Percentiles rank a stretch among this genome's conserved stretches.
Conservation (phyloP, 92 coral and sea anemone genomes). For the Ricordea florida region DNA sequence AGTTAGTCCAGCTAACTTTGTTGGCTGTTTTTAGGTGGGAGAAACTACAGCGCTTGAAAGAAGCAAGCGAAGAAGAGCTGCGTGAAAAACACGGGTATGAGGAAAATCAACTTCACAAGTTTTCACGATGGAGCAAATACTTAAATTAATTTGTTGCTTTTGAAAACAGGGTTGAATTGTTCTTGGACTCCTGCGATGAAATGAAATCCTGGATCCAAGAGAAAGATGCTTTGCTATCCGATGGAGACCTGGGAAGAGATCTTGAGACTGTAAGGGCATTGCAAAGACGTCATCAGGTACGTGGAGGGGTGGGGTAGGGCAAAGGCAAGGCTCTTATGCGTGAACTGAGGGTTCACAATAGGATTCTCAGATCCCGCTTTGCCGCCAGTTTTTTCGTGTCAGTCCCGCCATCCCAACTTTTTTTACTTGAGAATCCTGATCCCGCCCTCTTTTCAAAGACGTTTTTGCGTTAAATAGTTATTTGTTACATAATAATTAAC, state of each 20-base stretch:
- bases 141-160: background rate
- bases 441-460: too few species aligned
- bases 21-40: slow-evolving; percentile 86
- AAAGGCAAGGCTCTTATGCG: too few species aligned
- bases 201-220: slow-evolving; percentile 92
- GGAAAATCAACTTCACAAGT: background rate
- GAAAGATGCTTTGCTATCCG: slow-evolving; percentile 69
- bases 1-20: too few species aligned
- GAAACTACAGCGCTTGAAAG: slow-evolving; percentile 72
- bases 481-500: too few species aligned
- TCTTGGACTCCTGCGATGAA: slow-evolving; percentile 85
- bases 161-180: slow-evolving; percentile 74
- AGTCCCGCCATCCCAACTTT: too few species aligned
- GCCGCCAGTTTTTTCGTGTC: too few species aligned
- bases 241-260: slow-evolving; percentile 77
- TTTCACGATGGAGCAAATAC: background rate
- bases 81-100: slow-evolving; percentile 92
- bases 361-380: too few species aligned
- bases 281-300: slow-evolving; percentile 95
- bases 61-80: slow-evolving; percentile 75
- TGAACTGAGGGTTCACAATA: too few species aligned
- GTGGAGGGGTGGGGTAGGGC: too few species aligned
- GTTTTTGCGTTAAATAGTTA: too few species aligned
- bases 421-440: too few species aligned
- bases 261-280: slow-evolving; percentile 93